Percentiles rank a stretch among this genome's conserved stretches.
Conservation (phyloP, 2,113 vertebrate species). For the Macrotus californicus region DNA sequence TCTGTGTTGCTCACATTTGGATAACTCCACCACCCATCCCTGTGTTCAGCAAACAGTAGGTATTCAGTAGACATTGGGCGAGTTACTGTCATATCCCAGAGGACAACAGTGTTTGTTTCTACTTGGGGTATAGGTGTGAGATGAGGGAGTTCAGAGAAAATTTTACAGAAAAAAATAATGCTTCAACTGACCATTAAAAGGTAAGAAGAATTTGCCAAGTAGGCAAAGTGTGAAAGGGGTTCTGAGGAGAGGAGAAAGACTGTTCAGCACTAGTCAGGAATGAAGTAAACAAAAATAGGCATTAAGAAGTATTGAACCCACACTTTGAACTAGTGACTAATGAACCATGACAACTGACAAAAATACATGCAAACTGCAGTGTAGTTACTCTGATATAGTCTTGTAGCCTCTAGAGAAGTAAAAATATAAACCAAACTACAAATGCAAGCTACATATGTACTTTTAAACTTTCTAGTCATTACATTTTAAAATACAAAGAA, state of each 20-base stretch:
- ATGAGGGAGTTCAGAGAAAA: neutral
- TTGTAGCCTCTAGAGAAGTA: neutral
- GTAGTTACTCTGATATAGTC: neutral
- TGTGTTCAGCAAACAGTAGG: neutral
- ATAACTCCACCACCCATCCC: neutral
- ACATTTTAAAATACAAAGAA: neutral
- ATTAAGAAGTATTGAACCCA: neutral
- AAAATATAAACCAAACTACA: neutral
- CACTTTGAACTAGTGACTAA: neutral
- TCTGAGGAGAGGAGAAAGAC: neutral
- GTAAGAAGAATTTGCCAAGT: slow-evolving; percentile 2
- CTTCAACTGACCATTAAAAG: neutral
- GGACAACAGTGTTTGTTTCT: neutral
- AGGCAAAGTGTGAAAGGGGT: neutral
- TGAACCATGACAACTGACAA: neutral
- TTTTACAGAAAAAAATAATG: neutral
- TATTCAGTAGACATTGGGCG: neutral
- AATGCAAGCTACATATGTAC: neutral
- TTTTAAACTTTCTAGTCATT: neutral
- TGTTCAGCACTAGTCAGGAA: neutral
- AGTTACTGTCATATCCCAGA: neutral
- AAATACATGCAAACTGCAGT: neutral
- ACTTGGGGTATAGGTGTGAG: neutral
- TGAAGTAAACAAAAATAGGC: neutral
- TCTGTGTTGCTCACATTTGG: neutral